Conservation (phyloP, 30 jellyfish, hydroid and myxozoan genomes). For the Sanderia malayensis region DNA sequence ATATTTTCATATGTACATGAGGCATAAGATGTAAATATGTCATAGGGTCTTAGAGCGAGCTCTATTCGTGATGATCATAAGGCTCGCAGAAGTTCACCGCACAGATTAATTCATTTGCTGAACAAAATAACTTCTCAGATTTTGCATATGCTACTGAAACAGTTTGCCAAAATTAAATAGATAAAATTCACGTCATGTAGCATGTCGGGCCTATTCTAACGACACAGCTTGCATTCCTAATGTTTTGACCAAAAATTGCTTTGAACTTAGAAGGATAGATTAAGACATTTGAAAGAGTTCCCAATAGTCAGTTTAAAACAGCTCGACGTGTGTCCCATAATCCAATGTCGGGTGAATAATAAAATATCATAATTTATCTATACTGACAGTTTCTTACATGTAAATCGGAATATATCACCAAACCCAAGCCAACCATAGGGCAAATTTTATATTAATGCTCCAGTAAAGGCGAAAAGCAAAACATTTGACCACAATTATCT, state of each 20-base stretch:
- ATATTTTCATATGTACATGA: too few relatives aligned
- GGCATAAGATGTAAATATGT: too few relatives aligned
- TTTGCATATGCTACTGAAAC: not conserved
- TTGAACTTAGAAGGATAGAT: slow-evolving; percentile 2
- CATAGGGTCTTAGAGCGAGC: too few relatives aligned
- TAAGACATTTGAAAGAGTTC: not conserved
- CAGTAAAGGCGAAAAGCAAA: not conserved
- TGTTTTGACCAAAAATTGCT: not conserved
- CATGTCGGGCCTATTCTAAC: not conserved
- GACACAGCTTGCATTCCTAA: not conserved
- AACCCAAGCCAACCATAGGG: not conserved
- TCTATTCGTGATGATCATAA: too few relatives aligned
- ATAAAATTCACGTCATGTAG: not conserved
- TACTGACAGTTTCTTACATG: not conserved
- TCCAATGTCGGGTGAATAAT: not conserved
- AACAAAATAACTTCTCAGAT: too few relatives aligned
- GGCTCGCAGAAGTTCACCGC: too few relatives aligned
- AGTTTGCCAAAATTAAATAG: not conserved
- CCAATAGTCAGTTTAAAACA: not conserved
- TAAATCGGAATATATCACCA: not conserved
- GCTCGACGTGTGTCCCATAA: not conserved
- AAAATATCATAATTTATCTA: not conserved
- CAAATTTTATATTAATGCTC: not conserved
- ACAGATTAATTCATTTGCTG: too few relatives aligned
- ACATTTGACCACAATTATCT: not conserved